Evolutionary conservation across 53 echinoderm and acorn worm genomes (phyloP).

Genomic region (Holothuria leucospilota): DNA sequence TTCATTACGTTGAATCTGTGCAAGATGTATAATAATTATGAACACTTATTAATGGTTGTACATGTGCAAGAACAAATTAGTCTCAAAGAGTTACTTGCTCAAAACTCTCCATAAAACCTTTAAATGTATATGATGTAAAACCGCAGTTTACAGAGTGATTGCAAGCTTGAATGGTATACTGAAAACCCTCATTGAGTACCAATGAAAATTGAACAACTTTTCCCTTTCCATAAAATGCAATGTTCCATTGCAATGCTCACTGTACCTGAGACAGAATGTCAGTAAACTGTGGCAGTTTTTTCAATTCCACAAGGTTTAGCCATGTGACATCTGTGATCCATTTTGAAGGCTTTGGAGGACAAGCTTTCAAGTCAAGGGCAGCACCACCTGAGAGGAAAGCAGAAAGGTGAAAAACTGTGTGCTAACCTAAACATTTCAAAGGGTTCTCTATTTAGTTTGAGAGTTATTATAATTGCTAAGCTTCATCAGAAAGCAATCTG

Average conservation of each 20-base stretch:
- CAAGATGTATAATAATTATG: too few species aligned
- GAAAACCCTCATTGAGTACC: slow-evolving; percentile 34
- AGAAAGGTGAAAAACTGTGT: not conserved
- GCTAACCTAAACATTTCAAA: too few species aligned
- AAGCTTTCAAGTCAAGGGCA: slow-evolving; percentile 92
- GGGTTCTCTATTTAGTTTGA: too few species aligned
- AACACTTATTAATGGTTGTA: too few species aligned
- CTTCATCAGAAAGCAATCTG: too few species aligned
- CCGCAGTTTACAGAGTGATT: not conserved
- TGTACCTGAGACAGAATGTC: slow-evolving; percentile 89
- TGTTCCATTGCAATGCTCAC: not conserved
- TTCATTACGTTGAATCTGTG: slow-evolving; percentile 94
- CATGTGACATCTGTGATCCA: slow-evolving; percentile 98
- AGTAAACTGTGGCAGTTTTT: slow-evolving; percentile 91
- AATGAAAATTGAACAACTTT: not conserved
- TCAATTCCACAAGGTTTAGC: slow-evolving; percentile 96
- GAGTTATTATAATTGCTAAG: too few species aligned
- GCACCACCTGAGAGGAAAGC: slow-evolving; percentile 79
- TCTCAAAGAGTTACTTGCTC: too few species aligned
- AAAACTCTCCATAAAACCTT: too few species aligned
- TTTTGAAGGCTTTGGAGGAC: slow-evolving; percentile 87
- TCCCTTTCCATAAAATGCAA: not conserved
- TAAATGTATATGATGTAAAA: too few species aligned
- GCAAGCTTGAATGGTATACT: not conserved
- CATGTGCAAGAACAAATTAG: too few species aligned